Conservation (phyloP, 2,888 invertebrate genomes). For the Dermolepida albohirtum region DNA sequence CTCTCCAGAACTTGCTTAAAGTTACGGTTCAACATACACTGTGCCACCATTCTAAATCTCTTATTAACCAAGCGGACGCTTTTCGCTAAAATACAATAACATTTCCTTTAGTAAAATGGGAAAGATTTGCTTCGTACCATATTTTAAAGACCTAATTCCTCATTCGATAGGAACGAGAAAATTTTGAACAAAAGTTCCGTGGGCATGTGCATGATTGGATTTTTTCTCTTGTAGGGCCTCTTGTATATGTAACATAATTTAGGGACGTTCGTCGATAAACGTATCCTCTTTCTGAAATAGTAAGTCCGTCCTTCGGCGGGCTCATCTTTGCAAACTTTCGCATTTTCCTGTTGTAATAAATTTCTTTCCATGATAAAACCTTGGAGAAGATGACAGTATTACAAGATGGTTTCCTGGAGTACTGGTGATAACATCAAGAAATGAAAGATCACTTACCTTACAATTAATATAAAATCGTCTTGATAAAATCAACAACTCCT, state of each 20-base stretch:
- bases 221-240: constrained; percentile 51
- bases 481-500: constrained; percentile 23
- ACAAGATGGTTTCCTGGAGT: not conserved
- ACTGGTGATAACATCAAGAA: not conserved
- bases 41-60: constrained; percentile 56
- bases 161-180: constrained; percentile 55
- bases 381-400: not conserved
- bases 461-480: constrained; percentile 21
- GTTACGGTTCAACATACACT: constrained; percentile 54
- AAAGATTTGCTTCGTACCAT: not conserved
- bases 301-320: constrained; percentile 11
- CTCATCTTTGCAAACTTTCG: constrained; percentile 41
- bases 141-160: constrained; percentile 56
- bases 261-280: not conserved
- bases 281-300: constrained; percentile 41
- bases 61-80: constrained; percentile 56
- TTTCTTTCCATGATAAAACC: constrained; percentile 46
- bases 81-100: constrained; percentile 50
- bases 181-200: constrained; percentile 57
- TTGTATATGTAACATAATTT: constrained; percentile 30
- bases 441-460: constrained; percentile 13
- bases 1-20: constrained; percentile 54
- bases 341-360: constrained; percentile 50
- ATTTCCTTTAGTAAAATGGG: not conserved
- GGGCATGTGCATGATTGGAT: constrained; percentile 56